Base-by-base conservation (phyloP, 1,140 invertebrate species). In the Galleria mellonella region DNA sequence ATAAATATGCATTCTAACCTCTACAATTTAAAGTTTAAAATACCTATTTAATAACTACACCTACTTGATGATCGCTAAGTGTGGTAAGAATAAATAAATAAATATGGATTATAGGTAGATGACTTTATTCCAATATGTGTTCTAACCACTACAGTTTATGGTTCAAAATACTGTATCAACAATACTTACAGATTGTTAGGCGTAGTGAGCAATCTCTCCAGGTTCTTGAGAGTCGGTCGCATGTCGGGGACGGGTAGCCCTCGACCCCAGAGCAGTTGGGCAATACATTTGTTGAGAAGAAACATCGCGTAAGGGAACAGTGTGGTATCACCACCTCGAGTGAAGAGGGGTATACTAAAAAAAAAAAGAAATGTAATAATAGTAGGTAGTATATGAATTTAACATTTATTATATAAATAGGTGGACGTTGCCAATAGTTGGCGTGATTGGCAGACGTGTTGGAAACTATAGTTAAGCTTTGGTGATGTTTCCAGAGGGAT, bases 211-310 rank as follows among this genome's bases (percentile, higher is more conserved):
- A 86, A 52, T 10, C 67, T 59, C 42, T 74, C 61, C 4, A 86
- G 44, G 47, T 87, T 87, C n/a, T 58, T 51, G 0, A 87, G 51
- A 0, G 85, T 87, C 4, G 83, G 78, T 13, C 82, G 47, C 58
- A 84, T 81, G 41, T 87, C 81, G 5, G 65, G 47, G 0, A 83
- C 62, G 0, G 71, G 60, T 1, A 79, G 35, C 0, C 71, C 67
- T 0, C 77, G 38, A 0, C 73, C 75, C 72, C 79, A 83, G 2
- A 86, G 45, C 23, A 87, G 35, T 32, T 87, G 85, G 0, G 77
- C 82, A 14, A 86, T 78, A 39, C 84, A 85, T 33, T 82, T 86
- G 68, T 87, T 87, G 1, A 87, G 51, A 0, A 87, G 55, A 36
- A 83, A 87, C 53, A 86, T 57, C 0, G 67, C 85, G 49, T 86